These are phyloP conservation scores for Ophioninae sp. DNA, from an alignment of 2,888 invertebrate species.

Conservation along the genomic window DNA sequence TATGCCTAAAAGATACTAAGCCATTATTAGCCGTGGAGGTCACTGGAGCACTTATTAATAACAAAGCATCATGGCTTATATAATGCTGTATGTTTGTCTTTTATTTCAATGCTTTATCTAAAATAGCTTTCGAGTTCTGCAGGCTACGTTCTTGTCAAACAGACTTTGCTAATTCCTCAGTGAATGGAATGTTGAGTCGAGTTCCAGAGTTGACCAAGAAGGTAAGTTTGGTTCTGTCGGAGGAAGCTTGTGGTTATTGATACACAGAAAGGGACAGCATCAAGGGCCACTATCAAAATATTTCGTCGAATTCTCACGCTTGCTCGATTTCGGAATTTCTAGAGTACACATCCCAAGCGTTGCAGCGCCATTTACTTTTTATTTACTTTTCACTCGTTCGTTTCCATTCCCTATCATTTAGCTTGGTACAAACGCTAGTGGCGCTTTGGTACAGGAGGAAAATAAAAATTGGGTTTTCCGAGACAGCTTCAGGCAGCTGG, in stretches of 20 bases:
- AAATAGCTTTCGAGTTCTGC: no score
- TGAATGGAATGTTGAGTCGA: not conserved
- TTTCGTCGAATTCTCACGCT: slow-evolving; percentile 1
- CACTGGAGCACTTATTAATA: no score
- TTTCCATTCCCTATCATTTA: slow-evolving; percentile 40
- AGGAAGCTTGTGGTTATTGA: not conserved
- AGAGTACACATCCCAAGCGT: not conserved
- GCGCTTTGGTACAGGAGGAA: slow-evolving; percentile 15
- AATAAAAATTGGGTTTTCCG: slow-evolving; percentile 32
- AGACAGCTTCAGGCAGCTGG: slow-evolving; percentile 33
- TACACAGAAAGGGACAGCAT: not conserved
- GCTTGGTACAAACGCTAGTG: slow-evolving; percentile 1
- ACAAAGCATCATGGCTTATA: no score
- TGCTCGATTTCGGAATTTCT: slow-evolving; percentile 11
- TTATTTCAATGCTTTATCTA: no score
- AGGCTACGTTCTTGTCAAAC: no score
- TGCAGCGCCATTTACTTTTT: slow-evolving; percentile 44
- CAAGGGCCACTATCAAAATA: not conserved
- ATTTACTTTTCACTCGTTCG: slow-evolving; percentile 41
- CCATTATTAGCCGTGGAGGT: no score
- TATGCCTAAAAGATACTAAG: no score
- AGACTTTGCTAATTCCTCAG: not conserved
- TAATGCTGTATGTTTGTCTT: no score
- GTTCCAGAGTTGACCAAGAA: not conserved
- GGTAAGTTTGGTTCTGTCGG: not conserved